Conservation (phyloP, 2,113 vertebrate genomes). For the Sinocyclocheilus anophthalmus region DNA sequence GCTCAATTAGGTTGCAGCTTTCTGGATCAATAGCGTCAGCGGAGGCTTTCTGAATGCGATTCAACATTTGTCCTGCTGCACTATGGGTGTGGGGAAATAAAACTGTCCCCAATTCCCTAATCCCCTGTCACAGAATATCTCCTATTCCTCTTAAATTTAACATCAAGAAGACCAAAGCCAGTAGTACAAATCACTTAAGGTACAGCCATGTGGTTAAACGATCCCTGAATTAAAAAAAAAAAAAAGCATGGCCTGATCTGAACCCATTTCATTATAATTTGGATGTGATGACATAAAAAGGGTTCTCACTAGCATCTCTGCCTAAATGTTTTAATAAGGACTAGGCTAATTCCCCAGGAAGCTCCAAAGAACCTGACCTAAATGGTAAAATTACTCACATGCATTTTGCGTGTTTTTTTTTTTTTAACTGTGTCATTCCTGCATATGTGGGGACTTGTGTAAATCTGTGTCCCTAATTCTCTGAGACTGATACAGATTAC, state of each 20-base stretch:
- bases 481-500: constrained; percentile 25
- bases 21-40: constrained; percentile 24
- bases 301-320: not conserved
- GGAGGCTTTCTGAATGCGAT: constrained; percentile 7
- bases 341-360: constrained; percentile 24
- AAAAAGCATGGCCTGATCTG: not conserved
- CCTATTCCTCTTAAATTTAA: too few relatives aligned
- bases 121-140: too few relatives aligned
- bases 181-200: too few relatives aligned
- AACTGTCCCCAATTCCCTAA: too few relatives aligned
- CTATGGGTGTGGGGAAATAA: too few relatives aligned
- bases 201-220: too few relatives aligned
- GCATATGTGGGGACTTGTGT: constrained; percentile 14
- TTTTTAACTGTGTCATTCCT: constrained; percentile 27
- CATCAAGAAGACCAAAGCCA: too few relatives aligned
- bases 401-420: not conserved
- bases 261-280: constrained; percentile 8
- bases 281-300: constrained; percentile 9
- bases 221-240: not conserved
- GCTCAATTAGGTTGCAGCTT: not conserved
- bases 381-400: constrained; percentile 30
- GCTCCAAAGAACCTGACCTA: constrained; percentile 30
- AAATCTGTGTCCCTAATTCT: constrained; percentile 31
- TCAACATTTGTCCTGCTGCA: too few relatives aligned
- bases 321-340: constrained; percentile 15